Evolutionary conservation across 2,797 vertebrate species (phyloP).

Genomic region (Arctocebus calabarensis): DNA sequence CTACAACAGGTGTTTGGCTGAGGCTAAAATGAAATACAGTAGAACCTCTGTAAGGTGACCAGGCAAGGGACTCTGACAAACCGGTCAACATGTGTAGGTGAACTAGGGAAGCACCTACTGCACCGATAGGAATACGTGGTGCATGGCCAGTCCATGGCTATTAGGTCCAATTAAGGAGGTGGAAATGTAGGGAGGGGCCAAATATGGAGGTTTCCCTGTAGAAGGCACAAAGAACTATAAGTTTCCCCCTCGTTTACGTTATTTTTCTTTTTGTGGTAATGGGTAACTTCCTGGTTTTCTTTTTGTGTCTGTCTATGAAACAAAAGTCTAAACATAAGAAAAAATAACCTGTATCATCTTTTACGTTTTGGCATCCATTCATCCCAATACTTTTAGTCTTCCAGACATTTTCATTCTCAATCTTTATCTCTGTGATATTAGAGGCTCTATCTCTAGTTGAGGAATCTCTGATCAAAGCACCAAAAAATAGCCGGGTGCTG

Average conservation of each 20-base stretch:
- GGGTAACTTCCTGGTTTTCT: background rate
- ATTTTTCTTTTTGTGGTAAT: background rate
- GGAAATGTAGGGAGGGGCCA: too few relatives aligned
- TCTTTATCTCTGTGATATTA: background rate
- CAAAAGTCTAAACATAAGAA: background rate
- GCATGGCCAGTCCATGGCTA: too few relatives aligned
- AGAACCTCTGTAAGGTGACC: too few relatives aligned
- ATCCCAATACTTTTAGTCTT: background rate
- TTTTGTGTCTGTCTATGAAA: background rate
- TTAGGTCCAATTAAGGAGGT: too few relatives aligned
- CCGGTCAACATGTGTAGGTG: too few relatives aligned
- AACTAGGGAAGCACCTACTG: too few relatives aligned
- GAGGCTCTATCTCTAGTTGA: background rate
- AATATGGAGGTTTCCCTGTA: too few relatives aligned
- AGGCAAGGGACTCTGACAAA: too few relatives aligned
- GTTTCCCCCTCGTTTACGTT: background rate
- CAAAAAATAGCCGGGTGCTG: too few relatives aligned
- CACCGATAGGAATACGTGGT: too few relatives aligned
- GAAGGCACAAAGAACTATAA: background rate
- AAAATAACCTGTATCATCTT: background rate
- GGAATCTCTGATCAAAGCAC: background rate
- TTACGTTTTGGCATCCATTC: constrained; percentile 12
- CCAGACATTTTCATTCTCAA: background rate
- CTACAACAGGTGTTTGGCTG: background rate
- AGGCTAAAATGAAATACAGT: background rate